These are phyloP conservation scores for Myotis lucifugus DNA, from an alignment of 2,113 vertebrate genomes.

Conservation along the genomic window DNA sequence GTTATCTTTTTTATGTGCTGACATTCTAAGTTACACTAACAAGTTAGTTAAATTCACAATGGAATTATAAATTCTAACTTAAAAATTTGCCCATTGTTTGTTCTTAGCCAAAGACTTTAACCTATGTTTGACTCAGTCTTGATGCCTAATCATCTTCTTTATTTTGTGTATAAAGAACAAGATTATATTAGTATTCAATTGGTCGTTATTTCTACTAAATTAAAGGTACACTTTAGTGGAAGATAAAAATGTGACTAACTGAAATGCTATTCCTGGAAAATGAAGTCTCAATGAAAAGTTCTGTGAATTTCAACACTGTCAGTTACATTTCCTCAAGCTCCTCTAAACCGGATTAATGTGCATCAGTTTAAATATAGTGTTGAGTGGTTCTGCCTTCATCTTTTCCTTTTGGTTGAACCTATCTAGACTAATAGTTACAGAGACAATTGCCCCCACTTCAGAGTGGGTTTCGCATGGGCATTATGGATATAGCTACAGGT, in stretches of 20 bases:
- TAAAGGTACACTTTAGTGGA: neutral
- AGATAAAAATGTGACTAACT: slow-evolving; percentile 20
- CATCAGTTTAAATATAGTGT: neutral
- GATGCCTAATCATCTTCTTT: neutral
- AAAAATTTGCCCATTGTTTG: slow-evolving; percentile 14
- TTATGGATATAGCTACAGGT: neutral
- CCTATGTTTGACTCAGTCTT: slow-evolving; percentile 12
- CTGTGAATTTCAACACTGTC: neutral
- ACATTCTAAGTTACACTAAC: neutral
- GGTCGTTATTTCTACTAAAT: neutral
- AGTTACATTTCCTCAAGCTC: neutral
- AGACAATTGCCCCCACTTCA: neutral
- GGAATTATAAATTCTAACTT: slow-evolving; percentile 43
- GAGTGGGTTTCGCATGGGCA: neutral
- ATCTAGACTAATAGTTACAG: neutral
- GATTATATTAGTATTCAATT: neutral
- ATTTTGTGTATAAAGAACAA: slow-evolving; percentile 39
- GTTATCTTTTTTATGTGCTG: neutral
- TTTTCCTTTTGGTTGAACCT: slow-evolving; percentile 2
- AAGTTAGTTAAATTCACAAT: neutral
- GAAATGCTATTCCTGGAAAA: slow-evolving; percentile 43
- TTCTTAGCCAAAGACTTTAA: slow-evolving; percentile 9
- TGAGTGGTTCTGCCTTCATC: neutral
- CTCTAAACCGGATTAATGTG: neutral
- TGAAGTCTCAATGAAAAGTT: neutral